Base-by-base conservation (phyloP, 2,113 vertebrate species). In the Perca flavescens region DNA sequence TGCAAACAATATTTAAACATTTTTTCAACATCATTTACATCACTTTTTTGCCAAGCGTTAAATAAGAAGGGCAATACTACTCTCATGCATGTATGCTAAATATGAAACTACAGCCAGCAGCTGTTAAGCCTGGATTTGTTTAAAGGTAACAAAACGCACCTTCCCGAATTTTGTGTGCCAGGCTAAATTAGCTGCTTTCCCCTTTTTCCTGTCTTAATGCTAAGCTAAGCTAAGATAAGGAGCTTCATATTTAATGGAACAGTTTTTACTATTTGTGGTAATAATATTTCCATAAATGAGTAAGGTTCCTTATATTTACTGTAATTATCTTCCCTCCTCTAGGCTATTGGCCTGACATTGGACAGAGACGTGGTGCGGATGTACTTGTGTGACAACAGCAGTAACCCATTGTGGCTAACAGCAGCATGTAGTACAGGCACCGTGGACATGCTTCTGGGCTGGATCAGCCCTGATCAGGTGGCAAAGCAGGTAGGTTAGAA, bases 401-500 rank as follows among this genome's bases (percentile, higher is more conserved):
- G 46, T 1, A 87, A 71, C 25, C 19, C 62, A 0, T 0, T 83
- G 9, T 89, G 77, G 82, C 66, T 89, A 19, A 47, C 31, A n/a
- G 58, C 58, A 4, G 88, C 83, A 0, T 95, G 94, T 68, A 54
- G 52, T 1, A 88, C 84, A 1, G 89, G 86, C 15, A 54, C 83
- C 1, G 21, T 89, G 11, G 73, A 91, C 28, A 79, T 34, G 66
- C n/a, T 95, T 4, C 87, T 95, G 47, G 49, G 22, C 15, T 66
- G 54, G 74, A 94, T 95, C 73, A 75, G 74, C 53, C 83, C 91
- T 7, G 74, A 91, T 6, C 88, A 83, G 22, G 52, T 94, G 75
- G 91, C 82, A 47, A 87, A 93, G 54, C 92, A 96, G 95, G 95
- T 95, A 86, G 0, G 69, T 6, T 31, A 14, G 2, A 57, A n/a